Percentiles rank a stretch among this genome's conserved stretches.
Evolutionary conservation across 1,140 invertebrate species (phyloP).

Genomic region (Aphelinus certus): DNA sequence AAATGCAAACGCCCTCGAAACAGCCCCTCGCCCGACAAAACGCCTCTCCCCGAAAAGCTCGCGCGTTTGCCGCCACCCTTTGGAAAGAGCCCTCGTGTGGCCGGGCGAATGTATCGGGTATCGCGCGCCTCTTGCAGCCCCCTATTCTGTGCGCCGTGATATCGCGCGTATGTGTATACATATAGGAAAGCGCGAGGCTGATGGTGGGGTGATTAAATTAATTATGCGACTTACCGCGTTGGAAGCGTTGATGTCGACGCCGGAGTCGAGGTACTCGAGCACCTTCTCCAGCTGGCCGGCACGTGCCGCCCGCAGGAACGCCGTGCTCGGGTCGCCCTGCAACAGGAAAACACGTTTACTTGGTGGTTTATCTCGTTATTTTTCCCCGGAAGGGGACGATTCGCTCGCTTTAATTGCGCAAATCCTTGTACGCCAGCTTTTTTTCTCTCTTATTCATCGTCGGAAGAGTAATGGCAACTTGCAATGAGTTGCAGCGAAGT

Average conservation of each 20-base stretch:
- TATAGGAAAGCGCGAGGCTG: too few species aligned
- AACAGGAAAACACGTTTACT: slow-evolving; percentile 58
- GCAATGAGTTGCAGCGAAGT: too few species aligned
- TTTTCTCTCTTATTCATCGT: too few species aligned
- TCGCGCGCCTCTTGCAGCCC: slow-evolving; percentile 27
- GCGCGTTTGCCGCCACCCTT: neutral
- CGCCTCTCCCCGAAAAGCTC: too few species aligned
- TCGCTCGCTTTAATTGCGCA: too few species aligned
- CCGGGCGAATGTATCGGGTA: neutral
- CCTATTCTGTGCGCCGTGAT: too few species aligned
- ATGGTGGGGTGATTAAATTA: too few species aligned
- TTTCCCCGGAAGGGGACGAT: too few species aligned
- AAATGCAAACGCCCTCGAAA: neutral
- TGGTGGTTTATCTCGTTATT: neutral
- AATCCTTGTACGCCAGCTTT: too few species aligned
- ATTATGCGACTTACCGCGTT: slow-evolving; percentile 84
- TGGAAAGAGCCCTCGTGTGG: slow-evolving; percentile 15
- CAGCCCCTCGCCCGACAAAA: neutral
- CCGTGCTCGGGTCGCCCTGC: slow-evolving; percentile 84
- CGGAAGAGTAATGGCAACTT: too few species aligned
- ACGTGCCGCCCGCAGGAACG: slow-evolving; percentile 92
- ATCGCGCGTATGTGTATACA: too few species aligned
- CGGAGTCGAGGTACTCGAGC: slow-evolving; percentile 90
- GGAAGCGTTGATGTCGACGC: slow-evolving; percentile 96
- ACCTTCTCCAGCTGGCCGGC: slow-evolving; percentile 97